Base-by-base conservation (phyloP, 2,797 vertebrate genomes). In the Parauchenoglanis punctatus region DNA sequence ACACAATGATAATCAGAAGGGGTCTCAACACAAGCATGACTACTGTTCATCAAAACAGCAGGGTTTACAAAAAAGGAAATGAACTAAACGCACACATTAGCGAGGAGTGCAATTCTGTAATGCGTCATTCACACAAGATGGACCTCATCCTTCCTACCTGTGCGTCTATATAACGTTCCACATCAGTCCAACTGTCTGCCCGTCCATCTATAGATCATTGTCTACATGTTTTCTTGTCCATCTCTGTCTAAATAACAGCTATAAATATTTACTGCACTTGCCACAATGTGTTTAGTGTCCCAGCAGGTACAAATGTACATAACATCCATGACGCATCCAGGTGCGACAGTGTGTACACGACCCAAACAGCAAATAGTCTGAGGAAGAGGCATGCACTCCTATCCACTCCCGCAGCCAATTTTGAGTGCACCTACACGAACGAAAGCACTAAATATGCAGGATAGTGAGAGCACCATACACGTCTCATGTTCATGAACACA, bases 1-100 rank as follows among this genome's bases (percentile, higher is more conserved):
- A 93, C 88, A 83, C 18, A 93, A 1, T 46, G 7, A n/a, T 40
- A 49, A 88, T 59, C n/a, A 83, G 15, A 49, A 91, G 83, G n/a
- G n/a, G 1, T 5, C 23, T 1, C 15, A 20, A 28, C n/a, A 59
- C 63, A 12, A 31, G 10, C 67, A 72, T 15, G 4, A 28, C 25
- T 28, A 31, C 46, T 28, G 25, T 7, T 58, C 52, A 8, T 18
- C 11, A 5, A 78, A 35, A 35, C 35, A 35, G 35, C 7, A 49
- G 7, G 10, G 23, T n/a, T 25, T 13, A 17, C 13, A 78, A 2
- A 28, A 31, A 4, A 4, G 31, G 49, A 65, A 10, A 7, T 6
- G 35, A 13, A 28, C 52, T 78, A 12, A 4, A 35, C 35, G 3
- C 3, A 54, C 17, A 15, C 7, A 11, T 5, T 11, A 28, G 73